Percentiles rank a stretch among this genome's conserved stretches.
Evolutionary conservation across 2,797 vertebrate species (phyloP).

Genomic region (Acrossocheilus fasciatus): DNA sequence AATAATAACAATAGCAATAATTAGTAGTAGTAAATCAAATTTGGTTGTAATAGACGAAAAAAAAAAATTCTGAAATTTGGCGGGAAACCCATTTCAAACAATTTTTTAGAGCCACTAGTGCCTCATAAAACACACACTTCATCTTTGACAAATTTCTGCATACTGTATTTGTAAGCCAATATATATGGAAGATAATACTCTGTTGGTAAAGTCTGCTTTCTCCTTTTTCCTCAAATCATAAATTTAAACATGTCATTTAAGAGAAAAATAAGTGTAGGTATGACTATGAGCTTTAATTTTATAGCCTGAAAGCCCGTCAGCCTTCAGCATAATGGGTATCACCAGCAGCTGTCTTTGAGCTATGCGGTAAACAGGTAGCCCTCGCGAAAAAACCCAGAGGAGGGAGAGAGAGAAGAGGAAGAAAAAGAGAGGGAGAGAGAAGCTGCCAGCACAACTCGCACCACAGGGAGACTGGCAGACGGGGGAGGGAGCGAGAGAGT

Average conservation of each 20-base stretch:
- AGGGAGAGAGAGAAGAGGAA: slow-evolving; percentile 22
- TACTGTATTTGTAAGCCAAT: neutral
- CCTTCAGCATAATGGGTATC: slow-evolving; percentile 35
- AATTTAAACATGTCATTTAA: neutral
- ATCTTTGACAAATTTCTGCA: neutral
- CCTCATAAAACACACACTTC: neutral
- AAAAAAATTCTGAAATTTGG: neutral
- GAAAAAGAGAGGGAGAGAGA: slow-evolving; percentile 56
- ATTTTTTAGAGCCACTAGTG: neutral
- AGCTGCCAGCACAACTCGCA: slow-evolving; percentile 51
- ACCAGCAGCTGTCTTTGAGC: slow-evolving; percentile 43
- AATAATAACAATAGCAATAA: too few species aligned
- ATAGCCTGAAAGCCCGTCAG: slow-evolving; percentile 25
- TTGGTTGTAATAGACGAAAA: too few species aligned
- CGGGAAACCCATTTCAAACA: neutral
- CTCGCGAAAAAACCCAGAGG: slow-evolving; percentile 19
- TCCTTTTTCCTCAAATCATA: neutral
- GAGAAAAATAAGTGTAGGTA: neutral
- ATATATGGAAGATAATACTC: neutral
- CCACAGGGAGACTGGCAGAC: slow-evolving; percentile 53
- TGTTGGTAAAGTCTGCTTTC: neutral
- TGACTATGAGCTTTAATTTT: slow-evolving; percentile 18
- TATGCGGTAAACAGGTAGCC: slow-evolving; percentile 44
- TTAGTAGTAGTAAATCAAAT: too few species aligned
- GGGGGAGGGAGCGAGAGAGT: slow-evolving; percentile 22